A percentile compares a stretch with the other conserved stretches of the same genome.
These are phyloP conservation scores for Dolomedes plantarius DNA, from an alignment of 2,888 invertebrate species.

Conservation along the genomic window DNA sequence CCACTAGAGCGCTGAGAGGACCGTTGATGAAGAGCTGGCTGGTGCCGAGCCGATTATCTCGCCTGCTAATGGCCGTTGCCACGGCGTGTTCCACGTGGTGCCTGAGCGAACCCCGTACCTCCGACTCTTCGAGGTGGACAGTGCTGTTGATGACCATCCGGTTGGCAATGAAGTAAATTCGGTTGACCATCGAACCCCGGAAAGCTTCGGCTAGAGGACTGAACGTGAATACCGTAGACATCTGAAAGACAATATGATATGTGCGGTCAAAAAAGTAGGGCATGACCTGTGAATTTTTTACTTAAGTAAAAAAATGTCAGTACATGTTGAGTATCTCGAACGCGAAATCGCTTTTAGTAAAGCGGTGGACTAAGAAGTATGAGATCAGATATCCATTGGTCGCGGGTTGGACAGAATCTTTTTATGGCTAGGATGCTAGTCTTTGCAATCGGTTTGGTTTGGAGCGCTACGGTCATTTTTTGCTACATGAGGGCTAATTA, in stretches of 20 bases:
- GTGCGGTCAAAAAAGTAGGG: too few species aligned
- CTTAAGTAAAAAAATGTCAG: too few species aligned
- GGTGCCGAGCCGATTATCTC: conserved; percentile 92
- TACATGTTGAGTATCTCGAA: too few species aligned
- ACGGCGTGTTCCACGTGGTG: conserved; percentile 89
- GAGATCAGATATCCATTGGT: too few species aligned
- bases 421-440: too few species aligned
- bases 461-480: too few species aligned
- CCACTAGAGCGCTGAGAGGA: conserved; percentile 67
- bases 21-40: conserved; percentile 81
- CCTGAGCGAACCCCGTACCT: conserved; percentile 82
- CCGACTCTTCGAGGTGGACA: conserved; percentile 81
- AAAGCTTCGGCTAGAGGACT: conserved; percentile 92
- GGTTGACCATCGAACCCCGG: conserved; percentile 87
- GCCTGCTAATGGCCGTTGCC: conserved; percentile 86
- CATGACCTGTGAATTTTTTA: background rate
- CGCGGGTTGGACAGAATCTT: too few species aligned
- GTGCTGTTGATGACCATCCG: conserved; percentile 89
- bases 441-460: too few species aligned
- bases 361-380: too few species aligned
- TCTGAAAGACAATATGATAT: conserved; percentile 28
- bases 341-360: too few species aligned
- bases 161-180: conserved; percentile 83
- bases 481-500: too few species aligned
- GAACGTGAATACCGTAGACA: conserved; percentile 87